Percentiles rank a stretch among this genome's conserved stretches.
Conservation (phyloP, 2,113 vertebrate species). For the Saccopteryx bilineata region DNA sequence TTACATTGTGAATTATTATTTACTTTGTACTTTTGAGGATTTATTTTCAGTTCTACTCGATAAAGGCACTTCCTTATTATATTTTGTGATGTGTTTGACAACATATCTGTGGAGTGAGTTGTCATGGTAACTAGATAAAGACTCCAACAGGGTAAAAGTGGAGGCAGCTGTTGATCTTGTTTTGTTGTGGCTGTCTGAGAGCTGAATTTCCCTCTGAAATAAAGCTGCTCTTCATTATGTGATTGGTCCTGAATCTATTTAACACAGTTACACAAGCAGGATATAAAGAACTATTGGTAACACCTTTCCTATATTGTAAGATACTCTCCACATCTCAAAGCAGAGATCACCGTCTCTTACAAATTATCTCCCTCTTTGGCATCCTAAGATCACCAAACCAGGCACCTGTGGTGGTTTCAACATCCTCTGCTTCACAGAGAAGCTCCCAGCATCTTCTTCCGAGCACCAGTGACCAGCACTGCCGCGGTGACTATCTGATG, state of each 20-base stretch:
- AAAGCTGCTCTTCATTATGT: not conserved
- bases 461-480: fast-evolving
- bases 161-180: not conserved
- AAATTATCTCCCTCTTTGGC: not conserved
- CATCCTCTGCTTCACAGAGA: too few relatives aligned
- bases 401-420: fast-evolving
- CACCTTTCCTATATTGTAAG: not conserved
- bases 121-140: slow-evolving; percentile 76
- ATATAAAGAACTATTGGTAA: fast-evolving
- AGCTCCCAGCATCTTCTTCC: fast-evolving
- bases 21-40: not conserved
- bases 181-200: not conserved
- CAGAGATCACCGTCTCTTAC: not conserved
- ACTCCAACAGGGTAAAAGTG: not conserved
- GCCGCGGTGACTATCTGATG: fast-evolving
- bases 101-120: slow-evolving; percentile 55
- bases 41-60: slow-evolving; percentile 59
- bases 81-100: not conserved
- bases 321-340: not conserved
- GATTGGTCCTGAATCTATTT: fast-evolving
- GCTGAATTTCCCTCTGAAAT: not conserved
- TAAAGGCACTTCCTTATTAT: not conserved
- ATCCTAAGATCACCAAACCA: not conserved
- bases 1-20: not conserved
- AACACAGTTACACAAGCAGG: fast-evolving